Evolutionary conservation across 2,113 vertebrate species (phyloP).

Genomic region (Alouatta palliata): DNA sequence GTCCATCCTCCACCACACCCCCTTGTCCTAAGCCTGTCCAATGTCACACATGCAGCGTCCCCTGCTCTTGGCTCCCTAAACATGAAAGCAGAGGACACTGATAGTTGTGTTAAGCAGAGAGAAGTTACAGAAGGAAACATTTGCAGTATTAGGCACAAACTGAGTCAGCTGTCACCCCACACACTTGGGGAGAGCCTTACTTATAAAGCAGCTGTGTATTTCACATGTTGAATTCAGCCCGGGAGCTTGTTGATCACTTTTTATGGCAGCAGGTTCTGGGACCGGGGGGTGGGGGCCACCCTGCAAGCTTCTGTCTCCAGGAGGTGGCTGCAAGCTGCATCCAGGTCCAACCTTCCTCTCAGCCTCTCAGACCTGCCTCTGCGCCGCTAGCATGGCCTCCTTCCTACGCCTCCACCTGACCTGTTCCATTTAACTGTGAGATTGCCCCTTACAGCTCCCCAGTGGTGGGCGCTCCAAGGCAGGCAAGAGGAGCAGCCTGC

Average conservation of each 20-base stretch:
- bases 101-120: background rate
- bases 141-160: background rate
- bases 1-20: no score
- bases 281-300: background rate
- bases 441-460: no score
- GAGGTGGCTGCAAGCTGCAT: background rate
- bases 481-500: background rate
- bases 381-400: background rate
- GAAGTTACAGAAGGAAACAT: background rate
- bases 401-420: rapidly evolving
- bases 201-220: background rate
- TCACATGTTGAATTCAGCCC: background rate
- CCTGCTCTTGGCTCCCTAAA: background rate
- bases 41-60: background rate
- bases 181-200: background rate
- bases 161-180: background rate
- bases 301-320: no score
- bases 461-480: background rate
- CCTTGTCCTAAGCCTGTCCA: background rate
- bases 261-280: background rate
- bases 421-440: background rate
- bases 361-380: background rate
- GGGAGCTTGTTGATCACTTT: background rate
- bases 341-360: background rate
- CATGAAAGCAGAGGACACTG: background rate